A percentile compares a stretch with the other conserved stretches of the same genome.
These are phyloP conservation scores for Globodera rostochiensis DNA, from an alignment of 1,140 invertebrate genomes.

Conservation along the genomic window DNA sequence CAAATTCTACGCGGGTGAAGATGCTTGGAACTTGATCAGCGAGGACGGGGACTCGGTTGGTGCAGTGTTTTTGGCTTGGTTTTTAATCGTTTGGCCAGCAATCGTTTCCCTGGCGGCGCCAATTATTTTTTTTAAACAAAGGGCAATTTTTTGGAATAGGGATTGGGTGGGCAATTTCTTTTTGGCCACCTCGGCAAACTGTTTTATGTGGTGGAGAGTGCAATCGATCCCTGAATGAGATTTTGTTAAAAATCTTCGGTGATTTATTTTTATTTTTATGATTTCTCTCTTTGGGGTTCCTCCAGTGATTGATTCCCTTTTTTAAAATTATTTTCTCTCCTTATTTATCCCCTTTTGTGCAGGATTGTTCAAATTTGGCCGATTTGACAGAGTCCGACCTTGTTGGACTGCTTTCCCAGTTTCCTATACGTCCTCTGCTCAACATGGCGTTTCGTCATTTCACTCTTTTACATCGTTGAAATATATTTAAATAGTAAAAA, in stretches of 20 bases:
- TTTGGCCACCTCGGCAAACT: no score
- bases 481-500: neutral
- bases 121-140: no score
- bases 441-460: conserved; percentile 39
- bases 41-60: conserved; percentile 47
- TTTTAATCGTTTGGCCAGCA: no score
- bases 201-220: no score
- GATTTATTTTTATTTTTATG: no score
- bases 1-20: conserved; percentile 47
- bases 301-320: no score
- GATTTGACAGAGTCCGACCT: conserved; percentile 43
- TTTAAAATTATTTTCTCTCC: neutral
- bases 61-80: neutral
- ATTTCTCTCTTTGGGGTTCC: no score
- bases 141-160: no score
- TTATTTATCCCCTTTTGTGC: neutral
- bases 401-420: conserved; percentile 40
- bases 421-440: conserved; percentile 39
- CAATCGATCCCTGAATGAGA: no score
- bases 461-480: conserved; percentile 45
- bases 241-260: no score
- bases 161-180: no score
- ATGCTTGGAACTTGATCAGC: conserved; percentile 44
- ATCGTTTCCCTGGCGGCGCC: no score
- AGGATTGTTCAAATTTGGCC: conserved; percentile 38